Conservation (phyloP, 2,888 invertebrate genomes). For the Chelonus formosanus region DNA sequence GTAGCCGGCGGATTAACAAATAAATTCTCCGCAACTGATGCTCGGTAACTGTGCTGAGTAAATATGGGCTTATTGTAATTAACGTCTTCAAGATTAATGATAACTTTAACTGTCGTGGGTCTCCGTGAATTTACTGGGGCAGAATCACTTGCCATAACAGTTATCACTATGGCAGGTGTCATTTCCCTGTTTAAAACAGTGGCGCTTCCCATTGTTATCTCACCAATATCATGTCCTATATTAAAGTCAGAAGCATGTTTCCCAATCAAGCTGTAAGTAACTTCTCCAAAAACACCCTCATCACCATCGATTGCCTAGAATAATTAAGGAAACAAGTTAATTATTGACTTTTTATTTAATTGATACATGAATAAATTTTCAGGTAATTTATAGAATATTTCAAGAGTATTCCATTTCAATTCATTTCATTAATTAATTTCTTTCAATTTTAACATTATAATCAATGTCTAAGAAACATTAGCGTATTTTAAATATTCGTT, state of each 20-base stretch:
- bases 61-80: constrained; percentile 91
- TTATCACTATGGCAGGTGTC: constrained; percentile 75
- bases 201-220: constrained; percentile 77
- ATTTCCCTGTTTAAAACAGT: constrained; percentile 82
- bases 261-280: constrained; percentile 81
- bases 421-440: too few species aligned
- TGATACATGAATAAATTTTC: too few species aligned
- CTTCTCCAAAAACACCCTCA: constrained; percentile 78
- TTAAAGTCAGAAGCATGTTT: constrained; percentile 78
- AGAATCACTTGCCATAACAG: constrained; percentile 83
- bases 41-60: constrained; percentile 78
- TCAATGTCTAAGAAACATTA: too few species aligned
- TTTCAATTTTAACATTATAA: too few species aligned
- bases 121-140: constrained; percentile 76
- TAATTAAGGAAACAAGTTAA: too few species aligned
- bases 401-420: too few species aligned
- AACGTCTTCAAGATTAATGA: constrained; percentile 81
- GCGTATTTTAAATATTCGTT: too few species aligned
- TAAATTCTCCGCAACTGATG: constrained; percentile 85
- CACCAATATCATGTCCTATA: constrained; percentile 77
- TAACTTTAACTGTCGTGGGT: constrained; percentile 79
- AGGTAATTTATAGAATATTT: too few species aligned
- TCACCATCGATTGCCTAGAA: constrained; percentile 77
- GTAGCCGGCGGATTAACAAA: constrained; percentile 83
- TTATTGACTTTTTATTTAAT: too few species aligned